Conservation (phyloP, 2,888 invertebrate genomes). For the Orthosia incerta region DNA sequence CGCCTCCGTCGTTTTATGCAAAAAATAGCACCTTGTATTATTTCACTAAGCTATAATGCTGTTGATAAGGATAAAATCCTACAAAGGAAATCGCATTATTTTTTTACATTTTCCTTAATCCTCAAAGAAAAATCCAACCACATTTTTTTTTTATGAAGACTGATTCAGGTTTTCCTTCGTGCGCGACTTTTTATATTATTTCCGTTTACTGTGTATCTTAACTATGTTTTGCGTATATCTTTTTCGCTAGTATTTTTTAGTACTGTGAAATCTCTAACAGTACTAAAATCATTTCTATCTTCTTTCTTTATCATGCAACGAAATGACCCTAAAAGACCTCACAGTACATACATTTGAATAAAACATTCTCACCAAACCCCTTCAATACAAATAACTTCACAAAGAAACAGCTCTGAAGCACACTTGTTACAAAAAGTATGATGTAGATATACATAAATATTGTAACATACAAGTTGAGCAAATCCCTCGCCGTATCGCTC, state of each 20-base stretch:
- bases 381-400: constrained; percentile 31
- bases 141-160: constrained; percentile 16
- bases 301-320: too few relatives aligned
- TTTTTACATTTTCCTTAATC: constrained; percentile 29
- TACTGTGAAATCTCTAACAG: too few relatives aligned
- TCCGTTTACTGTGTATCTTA: background rate
- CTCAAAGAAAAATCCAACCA: constrained; percentile 9
- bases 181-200: background rate
- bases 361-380: constrained; percentile 17
- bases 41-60: constrained; percentile 18
- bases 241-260: background rate
- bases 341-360: constrained; percentile 12
- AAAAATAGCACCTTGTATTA: constrained; percentile 11
- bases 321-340: background rate
- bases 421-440: constrained; percentile 46
- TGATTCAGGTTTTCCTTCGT: background rate
- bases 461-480: constrained; percentile 42
- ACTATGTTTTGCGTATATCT: background rate
- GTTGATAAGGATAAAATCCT: constrained; percentile 27
- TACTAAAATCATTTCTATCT: too few relatives aligned
- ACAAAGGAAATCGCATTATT: constrained; percentile 20
- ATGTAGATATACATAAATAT: constrained; percentile 32
- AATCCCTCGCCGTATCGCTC: constrained; percentile 51
- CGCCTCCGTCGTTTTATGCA: background rate
- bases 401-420: constrained; percentile 33